Evolutionary conservation across 2,888 invertebrate species (phyloP), one percentile per base, ranked within the genome.

Genomic region (Yponomeuta evonymella): DNA sequence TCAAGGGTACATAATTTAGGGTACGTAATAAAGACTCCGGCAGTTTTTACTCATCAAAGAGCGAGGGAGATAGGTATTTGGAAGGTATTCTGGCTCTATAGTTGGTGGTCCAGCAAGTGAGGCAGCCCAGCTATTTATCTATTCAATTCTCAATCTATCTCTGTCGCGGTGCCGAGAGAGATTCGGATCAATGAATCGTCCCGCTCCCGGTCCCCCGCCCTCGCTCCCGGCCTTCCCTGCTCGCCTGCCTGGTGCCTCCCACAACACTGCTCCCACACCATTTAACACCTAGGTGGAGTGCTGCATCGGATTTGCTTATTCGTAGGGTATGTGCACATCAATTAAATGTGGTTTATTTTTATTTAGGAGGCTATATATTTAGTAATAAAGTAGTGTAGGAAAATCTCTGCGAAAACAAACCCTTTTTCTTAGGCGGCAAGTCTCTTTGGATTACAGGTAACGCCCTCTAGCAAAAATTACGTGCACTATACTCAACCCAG

Each of bases 151-250:
- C 43, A 43, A 43, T 81, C 79, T 75, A 79, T 90, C 89, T 83
- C 85, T 85, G 79, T 91, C 90, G 79, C 72, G 76, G 75, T 77
- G 79, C 89, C 91, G 91, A 92, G 83, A 81, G 79, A 74, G 77
- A 82, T 90, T 90, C 90, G 90, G 89, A 92, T 92, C 91, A 92
- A 92, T 92, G 91, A 91, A 90, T 87, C 87, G 87, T 85, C 62
- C 63, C 69, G 62, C 33, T 87, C 88, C 88, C 87, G 82, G 65
- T 83, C 80, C 80, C 84, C 72, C 72, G 83, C 84, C 76, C 71
- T 65, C 75, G 48, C 68, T 29, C 23, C n/a, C 48, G 8, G 23
- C 48, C 23, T 58, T 58, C 66, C 67, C 67, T 43, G 36, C 67
- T 5, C 36, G 43, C 43, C 67, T 36, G 9, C 66, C 66, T 33